Percentiles rank a stretch among this genome's conserved stretches.
phyloP scores from a whole-genome alignment of 2,888 invertebrate genomes.

The Amphimallon solstitiale region DNA sequence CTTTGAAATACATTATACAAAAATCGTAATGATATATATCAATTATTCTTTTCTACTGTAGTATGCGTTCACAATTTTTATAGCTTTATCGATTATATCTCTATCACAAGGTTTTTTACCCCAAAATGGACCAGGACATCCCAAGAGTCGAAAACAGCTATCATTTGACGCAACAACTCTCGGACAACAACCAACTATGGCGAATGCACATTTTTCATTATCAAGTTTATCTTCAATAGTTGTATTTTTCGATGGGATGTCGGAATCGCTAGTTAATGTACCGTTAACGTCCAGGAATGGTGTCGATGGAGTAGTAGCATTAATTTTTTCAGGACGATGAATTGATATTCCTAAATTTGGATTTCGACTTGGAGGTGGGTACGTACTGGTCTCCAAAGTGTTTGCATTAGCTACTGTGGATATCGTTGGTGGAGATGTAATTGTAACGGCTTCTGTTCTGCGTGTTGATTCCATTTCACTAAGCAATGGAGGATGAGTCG shows the following conservation, averaged over 20 bases:
- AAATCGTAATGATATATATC: neutral
- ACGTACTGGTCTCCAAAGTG: too few relatives aligned
- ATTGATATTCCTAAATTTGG: too few relatives aligned
- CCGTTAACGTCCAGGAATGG: constrained; percentile 48
- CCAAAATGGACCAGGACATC: constrained; percentile 80
- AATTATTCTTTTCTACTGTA: neutral
- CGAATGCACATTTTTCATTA: constrained; percentile 73
- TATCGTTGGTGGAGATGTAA: too few relatives aligned
- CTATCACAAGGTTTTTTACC: constrained; percentile 76
- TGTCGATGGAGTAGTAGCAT: constrained; percentile 3
- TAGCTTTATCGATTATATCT: constrained; percentile 69
- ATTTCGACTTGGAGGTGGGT: too few relatives aligned
- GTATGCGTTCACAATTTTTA: constrained; percentile 61
- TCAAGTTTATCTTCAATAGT: too few relatives aligned
- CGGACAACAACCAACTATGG: constrained; percentile 78
- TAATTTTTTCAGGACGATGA: too few relatives aligned
- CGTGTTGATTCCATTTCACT: too few relatives aligned
- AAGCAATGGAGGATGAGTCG: too few relatives aligned
- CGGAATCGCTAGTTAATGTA: constrained; percentile 46
- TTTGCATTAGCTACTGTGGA: too few relatives aligned
- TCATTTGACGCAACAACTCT: constrained; percentile 63
- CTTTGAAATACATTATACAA: too few relatives aligned
- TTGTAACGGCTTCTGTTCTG: too few relatives aligned
- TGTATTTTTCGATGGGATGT: constrained; percentile 63
- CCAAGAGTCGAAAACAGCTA: constrained; percentile 76